Percentiles rank a stretch among this genome's conserved stretches.
These are phyloP conservation scores for Psilopsiagon aurifrons DNA, from an alignment of 2,113 vertebrate genomes.

Conservation along the genomic window DNA sequence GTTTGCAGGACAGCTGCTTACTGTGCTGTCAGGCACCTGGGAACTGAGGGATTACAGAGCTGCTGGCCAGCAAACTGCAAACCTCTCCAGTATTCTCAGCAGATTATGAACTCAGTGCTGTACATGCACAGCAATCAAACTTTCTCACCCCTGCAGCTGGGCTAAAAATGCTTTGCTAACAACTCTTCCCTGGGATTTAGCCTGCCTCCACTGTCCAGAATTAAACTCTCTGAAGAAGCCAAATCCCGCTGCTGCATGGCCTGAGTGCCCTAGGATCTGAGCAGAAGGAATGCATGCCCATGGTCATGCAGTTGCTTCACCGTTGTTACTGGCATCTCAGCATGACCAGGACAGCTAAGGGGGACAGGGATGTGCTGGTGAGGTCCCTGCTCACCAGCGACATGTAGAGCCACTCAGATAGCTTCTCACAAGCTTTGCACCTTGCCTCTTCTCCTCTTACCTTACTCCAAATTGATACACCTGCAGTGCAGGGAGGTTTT, in stretches of 20 bases:
- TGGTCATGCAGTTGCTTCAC: fast-evolving
- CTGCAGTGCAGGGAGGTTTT: not conserved
- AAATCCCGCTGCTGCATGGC: not conserved
- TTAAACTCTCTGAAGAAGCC: not conserved
- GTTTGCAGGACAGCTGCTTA: not conserved
- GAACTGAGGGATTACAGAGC: not conserved
- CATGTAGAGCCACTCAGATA: fast-evolving
- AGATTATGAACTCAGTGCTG: not conserved
- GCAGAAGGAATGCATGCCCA: not conserved
- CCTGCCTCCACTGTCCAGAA: not conserved
- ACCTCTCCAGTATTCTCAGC: not conserved
- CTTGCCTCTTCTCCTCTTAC: not conserved
- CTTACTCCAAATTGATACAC: not conserved
- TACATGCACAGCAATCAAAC: not conserved
- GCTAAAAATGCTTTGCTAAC: not conserved
- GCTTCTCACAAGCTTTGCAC: not conserved
- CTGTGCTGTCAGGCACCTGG: not conserved
- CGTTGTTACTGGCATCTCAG: not conserved
- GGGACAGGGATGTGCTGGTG: not conserved
- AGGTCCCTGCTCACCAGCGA: not conserved
- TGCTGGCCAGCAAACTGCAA: not conserved
- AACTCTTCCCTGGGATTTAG: not conserved
- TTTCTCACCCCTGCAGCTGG: not conserved
- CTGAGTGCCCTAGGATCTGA: not conserved
- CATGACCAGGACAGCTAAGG: not conserved